These are phyloP conservation scores for Brevipalpus yothersi DNA, from an alignment of 1,140 invertebrate species.

Conservation along the genomic window DNA sequence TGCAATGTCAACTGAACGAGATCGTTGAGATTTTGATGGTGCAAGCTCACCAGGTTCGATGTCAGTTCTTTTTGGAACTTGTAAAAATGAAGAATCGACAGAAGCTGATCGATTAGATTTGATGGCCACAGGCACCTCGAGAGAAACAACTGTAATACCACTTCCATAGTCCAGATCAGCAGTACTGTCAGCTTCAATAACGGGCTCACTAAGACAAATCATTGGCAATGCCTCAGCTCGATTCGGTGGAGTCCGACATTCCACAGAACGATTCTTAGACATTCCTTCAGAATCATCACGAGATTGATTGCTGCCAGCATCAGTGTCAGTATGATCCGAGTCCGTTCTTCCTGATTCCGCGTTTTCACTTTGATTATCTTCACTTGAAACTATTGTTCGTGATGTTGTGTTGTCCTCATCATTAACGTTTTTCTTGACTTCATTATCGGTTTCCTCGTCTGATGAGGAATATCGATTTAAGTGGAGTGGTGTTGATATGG, in stretches of 20 bases:
- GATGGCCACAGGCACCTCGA: constrained; percentile 11
- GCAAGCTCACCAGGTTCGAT: constrained; percentile 11
- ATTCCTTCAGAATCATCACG: not conserved
- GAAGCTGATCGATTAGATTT: constrained; percentile 11
- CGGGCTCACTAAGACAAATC: not conserved
- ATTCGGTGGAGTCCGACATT: not conserved
- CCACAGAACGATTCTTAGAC: not conserved
- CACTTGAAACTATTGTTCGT: too few relatives aligned
- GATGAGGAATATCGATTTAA: not conserved
- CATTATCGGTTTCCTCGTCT: not conserved
- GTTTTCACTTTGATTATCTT: too few relatives aligned
- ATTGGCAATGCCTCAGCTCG: not conserved
- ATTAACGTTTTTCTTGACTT: too few relatives aligned
- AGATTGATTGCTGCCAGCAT: not conserved
- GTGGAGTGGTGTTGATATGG: not conserved
- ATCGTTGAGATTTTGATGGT: constrained; percentile 29
- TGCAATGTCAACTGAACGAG: constrained; percentile 65
- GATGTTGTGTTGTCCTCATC: too few relatives aligned
- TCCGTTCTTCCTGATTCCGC: too few relatives aligned
- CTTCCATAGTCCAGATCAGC: not conserved
- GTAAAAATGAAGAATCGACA: constrained; percentile 20
- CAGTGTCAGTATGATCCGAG: not conserved
- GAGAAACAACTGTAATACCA: constrained; percentile 18
- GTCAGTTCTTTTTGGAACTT: constrained; percentile 26
- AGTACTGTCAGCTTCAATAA: not conserved